Conservation (phyloP, 2,888 invertebrate genomes). For the Hypselothyrea guttata region DNA sequence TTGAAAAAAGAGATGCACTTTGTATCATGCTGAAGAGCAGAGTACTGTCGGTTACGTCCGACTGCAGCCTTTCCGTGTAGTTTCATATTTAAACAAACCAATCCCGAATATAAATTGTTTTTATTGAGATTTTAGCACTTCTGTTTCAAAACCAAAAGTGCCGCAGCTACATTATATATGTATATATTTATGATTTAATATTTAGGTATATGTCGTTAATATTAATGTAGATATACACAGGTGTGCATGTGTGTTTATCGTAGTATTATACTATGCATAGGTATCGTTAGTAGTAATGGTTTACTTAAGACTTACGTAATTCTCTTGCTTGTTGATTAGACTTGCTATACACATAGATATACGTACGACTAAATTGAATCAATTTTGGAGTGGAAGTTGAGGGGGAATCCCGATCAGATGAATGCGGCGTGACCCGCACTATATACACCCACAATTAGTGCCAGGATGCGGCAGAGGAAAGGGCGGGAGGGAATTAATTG, state of each 20-base stretch:
- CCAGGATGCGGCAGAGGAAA: not conserved
- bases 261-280: slow-evolving; percentile 22
- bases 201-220: slow-evolving; percentile 23
- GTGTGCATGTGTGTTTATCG: slow-evolving; percentile 8
- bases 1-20: no score
- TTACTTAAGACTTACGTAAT: slow-evolving; percentile 32
- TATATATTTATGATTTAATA: slow-evolving; percentile 9
- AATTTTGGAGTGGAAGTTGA: slow-evolving; percentile 1
- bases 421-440: slow-evolving; percentile 16
- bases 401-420: not conserved
- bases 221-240: slow-evolving; percentile 19
- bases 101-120: slow-evolving; percentile 6
- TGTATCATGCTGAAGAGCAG: no score
- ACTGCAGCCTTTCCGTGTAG: no score
- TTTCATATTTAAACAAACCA: no score
- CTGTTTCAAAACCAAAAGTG: slow-evolving; percentile 36
- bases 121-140: slow-evolving; percentile 33
- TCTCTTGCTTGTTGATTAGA: slow-evolving; percentile 15
- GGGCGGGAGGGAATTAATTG: not conserved
- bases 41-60: no score
- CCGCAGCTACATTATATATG: slow-evolving; percentile 29
- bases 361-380: slow-evolving; percentile 9
- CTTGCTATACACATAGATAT: slow-evolving; percentile 24
- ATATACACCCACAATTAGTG: slow-evolving; percentile 1
- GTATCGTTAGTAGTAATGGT: slow-evolving; percentile 31